These are phyloP conservation scores for Chinchilla lanigera DNA, from an alignment of 2,113 vertebrate species.

Conservation along the genomic window DNA sequence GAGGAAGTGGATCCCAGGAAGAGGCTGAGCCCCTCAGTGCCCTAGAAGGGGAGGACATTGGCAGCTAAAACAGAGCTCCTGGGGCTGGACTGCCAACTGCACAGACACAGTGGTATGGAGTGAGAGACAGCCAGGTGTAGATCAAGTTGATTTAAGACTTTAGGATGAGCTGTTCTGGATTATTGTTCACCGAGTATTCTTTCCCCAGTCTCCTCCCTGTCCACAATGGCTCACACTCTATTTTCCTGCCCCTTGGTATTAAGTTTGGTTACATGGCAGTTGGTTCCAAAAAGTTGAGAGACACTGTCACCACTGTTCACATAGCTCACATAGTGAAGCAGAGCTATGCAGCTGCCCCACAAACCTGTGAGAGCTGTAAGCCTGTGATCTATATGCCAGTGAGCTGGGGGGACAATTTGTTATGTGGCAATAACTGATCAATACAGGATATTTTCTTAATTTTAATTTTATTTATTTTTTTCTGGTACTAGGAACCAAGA, in stretches of 20 bases:
- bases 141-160: not conserved
- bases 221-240: not conserved
- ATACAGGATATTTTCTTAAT: not conserved
- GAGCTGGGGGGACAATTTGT: not conserved
- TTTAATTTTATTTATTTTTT: not conserved
- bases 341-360: no score
- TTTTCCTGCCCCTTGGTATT: not conserved
- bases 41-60: not conserved
- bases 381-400: not conserved
- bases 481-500: not conserved
- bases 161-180: not conserved
- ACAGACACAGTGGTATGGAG: fast-evolving
- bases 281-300: not conserved
- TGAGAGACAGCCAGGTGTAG: not conserved
- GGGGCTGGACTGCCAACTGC: not conserved
- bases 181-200: not conserved
- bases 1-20: not conserved
- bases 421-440: not conserved
- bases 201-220: no score
- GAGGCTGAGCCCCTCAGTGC: not conserved
- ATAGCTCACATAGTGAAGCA: not conserved
- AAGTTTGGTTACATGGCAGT: not conserved
- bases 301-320: no score
- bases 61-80: not conserved
- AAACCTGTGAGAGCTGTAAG: not conserved